Percentiles rank a stretch among this genome's conserved stretches.
These are phyloP conservation scores for Ormyrus labotus DNA, from an alignment of 2,888 invertebrate genomes.

Conservation along the genomic window DNA sequence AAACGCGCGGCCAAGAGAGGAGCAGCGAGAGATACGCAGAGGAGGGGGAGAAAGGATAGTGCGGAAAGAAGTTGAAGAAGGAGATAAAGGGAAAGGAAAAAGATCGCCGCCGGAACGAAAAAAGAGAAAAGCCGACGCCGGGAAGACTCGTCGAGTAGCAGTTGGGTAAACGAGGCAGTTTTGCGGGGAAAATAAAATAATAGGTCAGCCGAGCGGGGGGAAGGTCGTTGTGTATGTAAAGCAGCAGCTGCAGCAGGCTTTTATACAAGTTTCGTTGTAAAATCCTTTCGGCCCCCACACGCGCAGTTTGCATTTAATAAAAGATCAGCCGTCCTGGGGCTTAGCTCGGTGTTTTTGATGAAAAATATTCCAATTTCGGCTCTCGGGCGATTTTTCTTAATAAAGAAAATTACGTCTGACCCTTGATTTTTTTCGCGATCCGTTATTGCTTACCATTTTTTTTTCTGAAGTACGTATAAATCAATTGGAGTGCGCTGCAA, in stretches of 20 bases:
- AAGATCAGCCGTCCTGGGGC: constrained; percentile 10
- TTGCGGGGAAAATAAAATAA: constrained; percentile 60
- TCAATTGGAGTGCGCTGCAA: too few relatives aligned
- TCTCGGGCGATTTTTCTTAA: too few relatives aligned
- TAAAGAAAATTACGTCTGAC: too few relatives aligned
- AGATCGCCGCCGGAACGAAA: not conserved
- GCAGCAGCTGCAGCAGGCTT: constrained; percentile 31
- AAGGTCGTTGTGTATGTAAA: constrained; percentile 55
- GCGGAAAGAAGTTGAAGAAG: not conserved
- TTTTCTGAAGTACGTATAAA: too few relatives aligned
- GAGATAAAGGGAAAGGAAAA: constrained; percentile 18
- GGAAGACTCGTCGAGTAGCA: constrained; percentile 49
- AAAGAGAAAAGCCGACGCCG: not conserved
- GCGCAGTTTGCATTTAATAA: constrained; percentile 29
- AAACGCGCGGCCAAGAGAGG: constrained; percentile 20
- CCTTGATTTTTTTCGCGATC: too few relatives aligned
- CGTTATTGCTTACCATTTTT: too few relatives aligned
- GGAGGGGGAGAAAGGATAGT: constrained; percentile 14
- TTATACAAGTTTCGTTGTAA: constrained; percentile 41
- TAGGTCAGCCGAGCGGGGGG: constrained; percentile 41
- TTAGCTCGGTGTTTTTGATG: constrained; percentile 1
- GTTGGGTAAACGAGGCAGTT: constrained; percentile 59
- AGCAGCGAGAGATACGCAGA: not conserved
- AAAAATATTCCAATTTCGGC: not conserved
- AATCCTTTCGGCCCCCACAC: constrained; percentile 18